These are phyloP conservation scores for Glaucidium brasilianum DNA, from an alignment of 2,113 vertebrate species.

Conservation along the genomic window DNA sequence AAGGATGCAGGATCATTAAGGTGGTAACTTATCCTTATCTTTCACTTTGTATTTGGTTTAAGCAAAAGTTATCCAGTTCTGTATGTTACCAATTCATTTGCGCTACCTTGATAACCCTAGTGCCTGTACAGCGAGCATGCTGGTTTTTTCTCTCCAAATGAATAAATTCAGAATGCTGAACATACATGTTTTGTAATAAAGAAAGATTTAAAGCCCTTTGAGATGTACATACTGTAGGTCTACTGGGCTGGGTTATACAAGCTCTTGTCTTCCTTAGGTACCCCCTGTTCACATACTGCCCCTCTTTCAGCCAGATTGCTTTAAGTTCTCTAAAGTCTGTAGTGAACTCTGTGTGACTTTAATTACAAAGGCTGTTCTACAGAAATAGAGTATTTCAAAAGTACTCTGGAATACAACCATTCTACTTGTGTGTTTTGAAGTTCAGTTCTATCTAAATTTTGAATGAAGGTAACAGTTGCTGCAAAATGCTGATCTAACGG, in stretches of 20 bases:
- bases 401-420: neutral
- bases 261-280: neutral
- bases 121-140: neutral
- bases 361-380: neutral
- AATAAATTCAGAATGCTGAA: neutral
- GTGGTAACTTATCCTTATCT: neutral
- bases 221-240: neutral
- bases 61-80: neutral
- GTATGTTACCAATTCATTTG: neutral
- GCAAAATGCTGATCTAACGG: neutral
- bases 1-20: neutral
- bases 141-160: neutral
- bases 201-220: neutral
- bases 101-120: neutral
- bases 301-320: neutral
- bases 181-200: neutral
- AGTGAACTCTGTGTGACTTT: neutral
- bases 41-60: neutral
- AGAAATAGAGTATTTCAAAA: neutral
- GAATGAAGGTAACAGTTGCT: neutral
- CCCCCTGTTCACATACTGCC: neutral
- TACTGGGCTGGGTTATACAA: neutral
- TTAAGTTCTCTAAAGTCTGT: neutral
- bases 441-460: neutral
- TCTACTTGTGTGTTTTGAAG: neutral